Percentiles rank a stretch among this genome's conserved stretches.
These are phyloP conservation scores for Phrynocephalus guinanensis DNA, from an alignment of 2,797 vertebrate species.

Conservation along the genomic window DNA sequence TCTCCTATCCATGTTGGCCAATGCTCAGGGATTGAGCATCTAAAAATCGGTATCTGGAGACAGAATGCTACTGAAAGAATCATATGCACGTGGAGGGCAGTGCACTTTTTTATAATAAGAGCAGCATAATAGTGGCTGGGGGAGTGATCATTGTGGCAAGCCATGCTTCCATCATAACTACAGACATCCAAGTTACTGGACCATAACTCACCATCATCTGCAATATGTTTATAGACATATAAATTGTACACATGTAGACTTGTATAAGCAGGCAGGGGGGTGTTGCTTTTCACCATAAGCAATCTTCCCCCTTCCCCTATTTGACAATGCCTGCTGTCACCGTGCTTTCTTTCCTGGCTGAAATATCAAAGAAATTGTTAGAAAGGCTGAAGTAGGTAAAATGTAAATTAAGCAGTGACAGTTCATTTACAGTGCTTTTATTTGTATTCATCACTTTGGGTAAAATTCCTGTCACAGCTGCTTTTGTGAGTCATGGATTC, in stretches of 20 bases:
- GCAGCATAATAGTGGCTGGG: not conserved
- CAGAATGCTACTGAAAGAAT: not conserved
- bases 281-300: not conserved
- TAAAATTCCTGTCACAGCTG: constrained; percentile 56
- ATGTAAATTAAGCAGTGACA: constrained; percentile 50
- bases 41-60: not conserved
- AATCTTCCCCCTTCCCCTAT: too few relatives aligned
- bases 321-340: not conserved
- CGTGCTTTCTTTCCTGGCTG: not conserved
- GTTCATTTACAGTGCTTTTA: constrained; percentile 52
- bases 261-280: not conserved
- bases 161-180: not conserved
- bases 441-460: constrained; percentile 48
- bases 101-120: not conserved
- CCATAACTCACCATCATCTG: not conserved
- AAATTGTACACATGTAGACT: not conserved
- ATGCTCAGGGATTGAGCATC: not conserved
- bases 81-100: too few relatives aligned
- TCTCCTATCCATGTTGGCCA: not conserved
- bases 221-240: not conserved
- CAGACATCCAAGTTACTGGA: not conserved
- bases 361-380: constrained; percentile 43
- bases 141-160: not conserved
- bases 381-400: not conserved
- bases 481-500: constrained; percentile 56